phyloP scores from a whole-genome alignment of 2,888 invertebrate species.

The Hirtodrosophila cameraria region DNA sequence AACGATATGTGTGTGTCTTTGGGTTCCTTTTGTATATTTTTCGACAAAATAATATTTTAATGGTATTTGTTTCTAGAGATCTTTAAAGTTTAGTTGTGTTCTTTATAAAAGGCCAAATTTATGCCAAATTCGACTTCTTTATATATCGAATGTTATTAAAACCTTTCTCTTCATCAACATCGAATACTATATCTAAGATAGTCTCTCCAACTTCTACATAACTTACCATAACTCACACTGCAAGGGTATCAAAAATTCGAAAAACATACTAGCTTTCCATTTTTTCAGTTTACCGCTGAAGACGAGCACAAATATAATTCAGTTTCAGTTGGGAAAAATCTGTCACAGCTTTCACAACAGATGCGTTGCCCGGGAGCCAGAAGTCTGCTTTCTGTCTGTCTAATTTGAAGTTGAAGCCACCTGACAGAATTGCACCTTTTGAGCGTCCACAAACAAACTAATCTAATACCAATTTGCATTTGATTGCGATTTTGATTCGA shows the following conservation, averaged over 20 bases:
- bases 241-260: conserved; percentile 9
- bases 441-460: conserved; percentile 69
- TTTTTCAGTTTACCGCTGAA: conserved; percentile 20
- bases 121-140: too few relatives aligned
- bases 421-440: conserved; percentile 45
- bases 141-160: too few relatives aligned
- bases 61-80: too few relatives aligned
- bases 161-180: too few relatives aligned
- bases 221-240: neutral
- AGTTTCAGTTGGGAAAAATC: conserved; percentile 49
- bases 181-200: too few relatives aligned
- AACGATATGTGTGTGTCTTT: too few relatives aligned
- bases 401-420: conserved; percentile 62
- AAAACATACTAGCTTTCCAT: neutral
- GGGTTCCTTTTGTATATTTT: too few relatives aligned
- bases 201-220: too few relatives aligned
- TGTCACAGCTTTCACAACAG: conserved; percentile 61
- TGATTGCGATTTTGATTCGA: conserved; percentile 76
- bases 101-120: too few relatives aligned
- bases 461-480: conserved; percentile 79
- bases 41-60: too few relatives aligned
- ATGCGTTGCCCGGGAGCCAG: conserved; percentile 48
- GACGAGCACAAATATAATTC: conserved; percentile 56
- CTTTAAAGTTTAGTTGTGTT: too few relatives aligned
- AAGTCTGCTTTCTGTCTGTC: conserved; percentile 19